Conservation (phyloP, 2,888 invertebrate genomes). For the Conistra vaccinii region DNA sequence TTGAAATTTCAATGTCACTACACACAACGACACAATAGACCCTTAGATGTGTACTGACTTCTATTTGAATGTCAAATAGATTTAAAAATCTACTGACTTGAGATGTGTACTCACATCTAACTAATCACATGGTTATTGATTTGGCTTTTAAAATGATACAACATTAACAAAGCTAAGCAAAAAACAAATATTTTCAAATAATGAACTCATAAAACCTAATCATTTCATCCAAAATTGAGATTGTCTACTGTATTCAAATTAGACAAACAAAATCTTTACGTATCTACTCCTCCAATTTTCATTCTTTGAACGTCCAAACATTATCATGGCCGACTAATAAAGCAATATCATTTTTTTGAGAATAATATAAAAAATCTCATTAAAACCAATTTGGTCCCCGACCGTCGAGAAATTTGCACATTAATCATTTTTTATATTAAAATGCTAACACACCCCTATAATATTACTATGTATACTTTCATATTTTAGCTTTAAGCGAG, state of each 20-base stretch:
- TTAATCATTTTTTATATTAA: conserved; percentile 70
- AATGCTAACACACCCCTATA: conserved; percentile 46
- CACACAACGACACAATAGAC: too few relatives aligned
- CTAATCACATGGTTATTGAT: background rate
- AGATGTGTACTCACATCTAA: too few relatives aligned
- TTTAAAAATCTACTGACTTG: background rate
- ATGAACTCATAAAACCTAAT: background rate
- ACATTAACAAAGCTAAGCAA: background rate
- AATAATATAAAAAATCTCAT: conserved; percentile 62
- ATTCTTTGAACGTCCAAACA: conserved; percentile 30
- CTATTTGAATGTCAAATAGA: background rate
- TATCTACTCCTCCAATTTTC: background rate
- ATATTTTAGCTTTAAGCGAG: conserved; percentile 16
- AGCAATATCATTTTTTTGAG: conserved; percentile 45
- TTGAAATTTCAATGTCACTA: too few relatives aligned
- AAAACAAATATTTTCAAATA: background rate
- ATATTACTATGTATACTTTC: conserved; percentile 12
- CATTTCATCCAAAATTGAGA: background rate
- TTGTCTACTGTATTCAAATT: conserved; percentile 8
- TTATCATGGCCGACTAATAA: conserved; percentile 46
- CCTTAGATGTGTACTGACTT: too few relatives aligned
- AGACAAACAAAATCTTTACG: conserved; percentile 8
- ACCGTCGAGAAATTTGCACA: conserved; percentile 64
- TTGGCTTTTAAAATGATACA: background rate
- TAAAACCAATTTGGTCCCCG: conserved; percentile 61